A percentile compares a stretch with the other conserved stretches of the same genome.
Evolutionary conservation across 2,888 invertebrate genomes (phyloP).

Genomic region (Harpagoxenus sublaevis): DNA sequence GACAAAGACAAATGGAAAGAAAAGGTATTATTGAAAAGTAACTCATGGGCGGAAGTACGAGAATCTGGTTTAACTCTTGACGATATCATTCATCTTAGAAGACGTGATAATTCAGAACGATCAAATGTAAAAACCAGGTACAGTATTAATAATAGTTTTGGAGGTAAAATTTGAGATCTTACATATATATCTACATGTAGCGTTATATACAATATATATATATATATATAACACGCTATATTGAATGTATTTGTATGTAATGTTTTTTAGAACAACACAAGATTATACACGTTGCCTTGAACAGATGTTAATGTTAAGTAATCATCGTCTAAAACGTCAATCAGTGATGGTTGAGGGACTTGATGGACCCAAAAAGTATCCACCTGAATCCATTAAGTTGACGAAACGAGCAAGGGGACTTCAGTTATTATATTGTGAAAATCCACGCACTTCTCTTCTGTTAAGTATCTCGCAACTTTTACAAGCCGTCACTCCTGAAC

Average conservation of each 20-base stretch:
- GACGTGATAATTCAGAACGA: constrained; percentile 73
- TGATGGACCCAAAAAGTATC: constrained; percentile 81
- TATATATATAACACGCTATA: not conserved
- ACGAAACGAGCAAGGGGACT: constrained; percentile 79
- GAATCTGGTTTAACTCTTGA: constrained; percentile 75
- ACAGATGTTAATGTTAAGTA: constrained; percentile 83
- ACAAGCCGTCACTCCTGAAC: constrained; percentile 78
- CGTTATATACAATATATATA: not conserved
- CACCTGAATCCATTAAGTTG: constrained; percentile 81
- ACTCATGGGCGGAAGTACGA: constrained; percentile 80
- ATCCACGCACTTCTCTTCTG: constrained; percentile 81
- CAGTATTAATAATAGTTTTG: constrained; percentile 10
- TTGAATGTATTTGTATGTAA: not conserved
- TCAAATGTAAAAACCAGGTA: constrained; percentile 76
- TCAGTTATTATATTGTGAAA: constrained; percentile 81
- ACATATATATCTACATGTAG: not conserved
- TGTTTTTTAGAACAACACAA: constrained; percentile 78
- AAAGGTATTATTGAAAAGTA: constrained; percentile 75
- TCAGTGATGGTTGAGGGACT: constrained; percentile 78
- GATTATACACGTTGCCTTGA: constrained; percentile 81
- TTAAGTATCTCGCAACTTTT: constrained; percentile 78
- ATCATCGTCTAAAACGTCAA: constrained; percentile 77
- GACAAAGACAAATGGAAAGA: constrained; percentile 77
- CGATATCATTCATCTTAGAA: constrained; percentile 75
- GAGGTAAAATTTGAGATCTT: not conserved